These are phyloP conservation scores for Polypedilum pembai DNA, from an alignment of 1,140 invertebrate genomes.

Conservation along the genomic window DNA sequence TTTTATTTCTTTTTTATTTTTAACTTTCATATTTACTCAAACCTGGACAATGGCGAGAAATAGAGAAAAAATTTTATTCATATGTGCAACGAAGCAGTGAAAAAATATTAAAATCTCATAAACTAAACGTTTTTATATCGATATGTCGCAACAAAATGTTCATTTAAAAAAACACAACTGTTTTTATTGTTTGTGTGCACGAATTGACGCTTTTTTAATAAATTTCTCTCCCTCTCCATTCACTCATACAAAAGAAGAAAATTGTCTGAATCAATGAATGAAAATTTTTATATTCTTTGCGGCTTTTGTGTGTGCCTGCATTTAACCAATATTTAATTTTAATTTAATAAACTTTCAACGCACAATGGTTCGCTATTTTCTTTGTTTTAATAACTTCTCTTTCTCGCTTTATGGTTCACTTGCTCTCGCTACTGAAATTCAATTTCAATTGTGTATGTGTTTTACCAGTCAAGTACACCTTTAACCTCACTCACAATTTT, in stretches of 20 bases:
- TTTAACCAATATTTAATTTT: background rate
- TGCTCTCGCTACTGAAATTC: no score
- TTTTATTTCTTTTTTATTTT: background rate
- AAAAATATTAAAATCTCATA: background rate
- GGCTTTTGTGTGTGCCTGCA: background rate
- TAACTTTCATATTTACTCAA: background rate
- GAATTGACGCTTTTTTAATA: background rate
- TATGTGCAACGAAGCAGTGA: background rate
- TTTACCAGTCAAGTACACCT: no score
- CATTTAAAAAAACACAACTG: background rate
- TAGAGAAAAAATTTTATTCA: no score
- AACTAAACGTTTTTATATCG: constrained; percentile 18
- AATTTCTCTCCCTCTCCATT: background rate
- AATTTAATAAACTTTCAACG: background rate
- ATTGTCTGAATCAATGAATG: background rate
- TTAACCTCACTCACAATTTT: background rate
- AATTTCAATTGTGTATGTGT: no score
- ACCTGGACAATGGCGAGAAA: background rate
- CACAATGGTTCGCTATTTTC: background rate
- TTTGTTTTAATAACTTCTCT: no score
- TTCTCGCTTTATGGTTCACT: no score
- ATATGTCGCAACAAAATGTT: constrained; percentile 6
- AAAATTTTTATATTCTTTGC: background rate
- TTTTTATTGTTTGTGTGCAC: constrained; percentile 5
- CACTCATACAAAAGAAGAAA: background rate